These are phyloP conservation scores for Theodoxus fluviatilis DNA, from an alignment of 2,888 invertebrate species.

Conservation along the genomic window DNA sequence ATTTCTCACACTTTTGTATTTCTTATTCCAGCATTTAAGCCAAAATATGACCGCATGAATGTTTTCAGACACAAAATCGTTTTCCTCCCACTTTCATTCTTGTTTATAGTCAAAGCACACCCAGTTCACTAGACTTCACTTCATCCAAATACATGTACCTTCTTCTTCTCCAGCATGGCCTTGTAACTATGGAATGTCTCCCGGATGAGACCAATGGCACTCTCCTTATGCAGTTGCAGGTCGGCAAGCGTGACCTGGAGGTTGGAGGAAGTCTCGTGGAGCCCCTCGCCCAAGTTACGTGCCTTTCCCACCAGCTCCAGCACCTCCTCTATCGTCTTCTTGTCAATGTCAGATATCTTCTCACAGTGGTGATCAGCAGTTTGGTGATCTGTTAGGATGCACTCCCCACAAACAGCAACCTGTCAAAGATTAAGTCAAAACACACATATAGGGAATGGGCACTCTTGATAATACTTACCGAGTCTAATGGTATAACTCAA, in stretches of 20 bases:
- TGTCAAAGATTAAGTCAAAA: constrained; percentile 64
- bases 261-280: constrained; percentile 78
- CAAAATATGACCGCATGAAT: too few relatives aligned
- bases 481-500: not conserved
- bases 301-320: constrained; percentile 78
- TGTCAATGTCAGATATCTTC: constrained; percentile 80
- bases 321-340: constrained; percentile 79
- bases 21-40: too few relatives aligned
- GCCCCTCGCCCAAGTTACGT: constrained; percentile 77
- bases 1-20: too few relatives aligned
- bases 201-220: constrained; percentile 79
- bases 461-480: too few relatives aligned
- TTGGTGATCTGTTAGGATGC: constrained; percentile 83
- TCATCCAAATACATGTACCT: constrained; percentile 39
- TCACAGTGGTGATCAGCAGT: constrained; percentile 84
- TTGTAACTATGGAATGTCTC: constrained; percentile 70
- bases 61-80: too few relatives aligned
- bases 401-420: constrained; percentile 87
- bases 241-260: constrained; percentile 84
- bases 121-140: too few relatives aligned
- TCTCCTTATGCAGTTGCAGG: constrained; percentile 84
- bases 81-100: too few relatives aligned
- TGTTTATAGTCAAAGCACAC: too few relatives aligned
- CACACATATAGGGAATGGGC: not conserved
- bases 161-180: constrained; percentile 79